A percentile compares a stretch with the other conserved stretches of the same genome.
Evolutionary conservation across 2,113 vertebrate genomes (phyloP).

Genomic region (Xenus cinereus): DNA sequence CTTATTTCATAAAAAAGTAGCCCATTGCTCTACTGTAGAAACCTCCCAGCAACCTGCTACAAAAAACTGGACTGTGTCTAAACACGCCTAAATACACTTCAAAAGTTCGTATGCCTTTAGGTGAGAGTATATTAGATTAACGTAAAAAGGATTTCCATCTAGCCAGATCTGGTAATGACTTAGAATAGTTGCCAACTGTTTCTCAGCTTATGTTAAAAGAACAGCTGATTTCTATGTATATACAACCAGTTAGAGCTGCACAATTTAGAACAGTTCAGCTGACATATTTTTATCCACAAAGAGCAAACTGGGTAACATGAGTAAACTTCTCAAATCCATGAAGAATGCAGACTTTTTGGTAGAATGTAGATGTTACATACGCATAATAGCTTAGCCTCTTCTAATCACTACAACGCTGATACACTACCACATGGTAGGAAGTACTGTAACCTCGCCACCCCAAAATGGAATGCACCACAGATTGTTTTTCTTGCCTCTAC

Average conservation of each 20-base stretch:
- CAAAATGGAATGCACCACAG: rapidly evolving
- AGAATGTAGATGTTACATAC: background rate
- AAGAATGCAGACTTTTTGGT: background rate
- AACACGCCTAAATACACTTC: background rate
- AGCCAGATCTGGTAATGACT: background rate
- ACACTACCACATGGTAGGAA: background rate
- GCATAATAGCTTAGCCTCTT: background rate
- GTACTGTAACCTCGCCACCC: background rate
- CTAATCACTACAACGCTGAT: background rate
- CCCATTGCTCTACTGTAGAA: background rate
- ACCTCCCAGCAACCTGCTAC: background rate
- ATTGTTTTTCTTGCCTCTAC: background rate
- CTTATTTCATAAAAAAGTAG: background rate
- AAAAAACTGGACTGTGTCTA: background rate
- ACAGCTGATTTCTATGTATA: background rate
- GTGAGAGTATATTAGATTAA: background rate
- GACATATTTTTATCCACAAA: background rate
- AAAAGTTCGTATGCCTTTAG: background rate
- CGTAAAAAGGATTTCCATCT: background rate
- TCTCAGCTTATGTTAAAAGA: background rate
- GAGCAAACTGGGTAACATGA: background rate
- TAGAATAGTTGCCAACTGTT: background rate
- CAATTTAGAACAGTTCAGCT: background rate
- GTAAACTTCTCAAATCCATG: background rate
- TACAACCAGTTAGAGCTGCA: background rate